These are phyloP conservation scores for Neoniphon sammara DNA, from an alignment of 2,797 vertebrate genomes.

Conservation along the genomic window DNA sequence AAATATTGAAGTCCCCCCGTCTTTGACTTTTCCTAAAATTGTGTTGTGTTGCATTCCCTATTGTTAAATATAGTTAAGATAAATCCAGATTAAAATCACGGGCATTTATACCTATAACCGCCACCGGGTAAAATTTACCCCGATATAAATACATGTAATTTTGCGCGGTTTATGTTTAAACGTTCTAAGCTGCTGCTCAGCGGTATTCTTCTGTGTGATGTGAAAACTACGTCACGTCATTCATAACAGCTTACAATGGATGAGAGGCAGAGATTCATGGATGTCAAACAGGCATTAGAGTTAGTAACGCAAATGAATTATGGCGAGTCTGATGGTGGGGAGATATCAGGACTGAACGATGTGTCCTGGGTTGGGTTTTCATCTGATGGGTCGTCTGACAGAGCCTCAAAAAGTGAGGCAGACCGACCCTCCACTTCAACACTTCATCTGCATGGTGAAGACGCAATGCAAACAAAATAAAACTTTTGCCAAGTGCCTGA, in stretches of 20 bases:
- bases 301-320: slow-evolving; percentile 1
- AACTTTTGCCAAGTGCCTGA: too few relatives aligned
- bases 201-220: background rate
- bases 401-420: background rate
- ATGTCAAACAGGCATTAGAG: background rate
- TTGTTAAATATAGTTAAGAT: background rate
- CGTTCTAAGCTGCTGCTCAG: background rate
- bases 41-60: slow-evolving; percentile 2
- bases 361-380: slow-evolving; percentile 3
- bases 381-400: background rate
- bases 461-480: too few relatives aligned
- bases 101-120: slow-evolving; percentile 4
- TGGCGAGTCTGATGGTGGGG: slow-evolving; percentile 5
- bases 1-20: background rate
- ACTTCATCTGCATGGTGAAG: too few relatives aligned
- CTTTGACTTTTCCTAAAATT: slow-evolving; percentile 6
- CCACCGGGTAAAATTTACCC: background rate
- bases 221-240: background rate
- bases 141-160: background rate
- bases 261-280: slow-evolving; percentile 1
- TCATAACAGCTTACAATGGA: slow-evolving; percentile 2
- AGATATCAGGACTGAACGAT: background rate
- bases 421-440: background rate
- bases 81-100: slow-evolving; percentile 3
- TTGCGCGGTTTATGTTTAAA: background rate